Conservation (phyloP, 2,888 invertebrate species). For the Dysmachus trigonus region DNA sequence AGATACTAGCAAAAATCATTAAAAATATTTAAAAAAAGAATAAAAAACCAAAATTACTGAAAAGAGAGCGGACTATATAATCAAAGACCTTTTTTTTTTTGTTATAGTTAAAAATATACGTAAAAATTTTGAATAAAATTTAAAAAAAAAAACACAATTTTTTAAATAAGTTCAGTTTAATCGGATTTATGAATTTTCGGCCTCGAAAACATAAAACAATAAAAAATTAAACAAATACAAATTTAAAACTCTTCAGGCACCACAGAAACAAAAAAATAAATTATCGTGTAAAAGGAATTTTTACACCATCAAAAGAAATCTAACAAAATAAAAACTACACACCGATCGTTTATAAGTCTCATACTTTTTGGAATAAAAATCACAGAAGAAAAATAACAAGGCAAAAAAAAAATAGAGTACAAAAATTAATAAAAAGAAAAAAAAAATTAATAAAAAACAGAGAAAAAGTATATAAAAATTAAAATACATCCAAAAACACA, state of each 20-base stretch:
- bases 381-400: neutral
- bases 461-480: too few relatives aligned
- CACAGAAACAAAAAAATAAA: neutral
- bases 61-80: neutral
- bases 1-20: too few relatives aligned
- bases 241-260: neutral
- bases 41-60: neutral
- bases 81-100: too few relatives aligned
- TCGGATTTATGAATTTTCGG: too few relatives aligned
- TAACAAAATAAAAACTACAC: neutral
- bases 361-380: slow-evolving; percentile 6
- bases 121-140: too few relatives aligned
- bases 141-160: neutral
- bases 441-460: neutral
- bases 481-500: neutral
- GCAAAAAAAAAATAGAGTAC: neutral
- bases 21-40: neutral
- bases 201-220: too few relatives aligned
- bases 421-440: neutral
- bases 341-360: neutral
- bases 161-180: too few relatives aligned
- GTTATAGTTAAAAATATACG: too few relatives aligned
- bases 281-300: too few relatives aligned
- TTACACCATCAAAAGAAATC: slow-evolving; percentile 4
- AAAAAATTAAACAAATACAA: too few relatives aligned